A percentile compares a stretch with the other conserved stretches of the same genome.
Conservation (phyloP, 2,888 invertebrate genomes). For the Parnassius mnemosyne region DNA sequence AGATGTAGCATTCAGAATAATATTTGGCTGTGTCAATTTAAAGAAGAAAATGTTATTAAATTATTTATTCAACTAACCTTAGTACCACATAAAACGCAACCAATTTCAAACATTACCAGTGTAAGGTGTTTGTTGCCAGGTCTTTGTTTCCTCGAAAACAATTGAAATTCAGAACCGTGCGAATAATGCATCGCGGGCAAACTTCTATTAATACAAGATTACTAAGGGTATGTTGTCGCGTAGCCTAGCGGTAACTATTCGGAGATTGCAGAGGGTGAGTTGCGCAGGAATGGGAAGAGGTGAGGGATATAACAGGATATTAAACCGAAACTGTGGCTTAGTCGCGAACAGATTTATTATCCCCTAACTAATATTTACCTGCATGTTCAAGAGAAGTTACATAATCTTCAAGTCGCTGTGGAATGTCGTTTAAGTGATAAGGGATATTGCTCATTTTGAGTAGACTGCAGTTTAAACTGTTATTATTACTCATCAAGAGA, state of each 20-base stretch:
- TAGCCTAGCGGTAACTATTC: slow-evolving; percentile 1
- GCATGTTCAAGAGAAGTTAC: slow-evolving; percentile 14
- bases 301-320: slow-evolving; percentile 22
- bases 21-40: too few species aligned
- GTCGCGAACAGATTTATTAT: slow-evolving; percentile 23
- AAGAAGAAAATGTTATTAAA: too few species aligned
- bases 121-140: too few species aligned
- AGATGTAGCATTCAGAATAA: too few species aligned
- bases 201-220: slow-evolving; percentile 12
- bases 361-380: slow-evolving; percentile 24
- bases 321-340: slow-evolving; percentile 22
- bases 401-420: background rate
- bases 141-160: background rate
- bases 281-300: background rate
- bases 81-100: too few species aligned
- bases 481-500: too few species aligned
- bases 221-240: background rate
- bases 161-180: background rate
- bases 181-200: slow-evolving; percentile 1
- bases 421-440: too few species aligned
- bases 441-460: too few species aligned
- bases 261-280: slow-evolving; percentile 8
- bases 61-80: too few species aligned
- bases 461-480: too few species aligned
- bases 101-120: too few species aligned